Base-by-base conservation (phyloP, 1,140 invertebrate species). In the Magallana ariakensis region DNA sequence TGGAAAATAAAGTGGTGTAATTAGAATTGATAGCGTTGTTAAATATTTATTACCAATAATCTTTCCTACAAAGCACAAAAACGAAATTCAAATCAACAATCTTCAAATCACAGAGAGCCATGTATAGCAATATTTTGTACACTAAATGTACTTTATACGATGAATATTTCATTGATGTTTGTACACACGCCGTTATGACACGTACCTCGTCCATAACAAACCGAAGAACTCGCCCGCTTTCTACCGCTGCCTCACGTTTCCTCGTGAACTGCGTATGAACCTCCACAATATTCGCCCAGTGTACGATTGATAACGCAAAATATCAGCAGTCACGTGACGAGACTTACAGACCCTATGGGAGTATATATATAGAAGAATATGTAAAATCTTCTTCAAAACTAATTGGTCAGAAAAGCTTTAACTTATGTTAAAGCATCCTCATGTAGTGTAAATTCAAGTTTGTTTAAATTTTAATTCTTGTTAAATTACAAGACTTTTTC, bases 221-320 rank as follows among this genome's bases (percentile, higher is more conserved):
- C 56, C 83, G 83, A 16, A 84, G 58, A 26, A 84, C 57, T 16
- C 82, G 22, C 13, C 60, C 86, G 57, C 70, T 87, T 53, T 87
- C 85, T 26, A 83, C 85, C 55, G 85, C 83, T 57, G 83, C 83
- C 33, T 84, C 83, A 22, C 86, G 84, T 26, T 87, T 87, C 10
- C 85, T 33, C 2, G 80, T 82, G 4, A 87, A 60, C 22, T 82
- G 62, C 13, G 86, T 84, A 3, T 87, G 86, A 5, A 82, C 86
- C 19, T 87, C 86, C 26, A 84, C 86, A 46, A 84, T 75, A 13
- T 87, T 87, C 6, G 58, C 54, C 85, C 85, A 87, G 54, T 83
- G 83, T 13, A 82, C 60, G 10, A 87, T 87, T 9, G 85, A 83
- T 16, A 84, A 33, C n/a, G 83, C 83, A n/a, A n/a, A n/a, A n/a